A percentile compares a stretch with the other conserved stretches of the same genome.
phyloP scores from a whole-genome alignment of 1,140 invertebrate species.

The Hylaeus volcanicus region DNA sequence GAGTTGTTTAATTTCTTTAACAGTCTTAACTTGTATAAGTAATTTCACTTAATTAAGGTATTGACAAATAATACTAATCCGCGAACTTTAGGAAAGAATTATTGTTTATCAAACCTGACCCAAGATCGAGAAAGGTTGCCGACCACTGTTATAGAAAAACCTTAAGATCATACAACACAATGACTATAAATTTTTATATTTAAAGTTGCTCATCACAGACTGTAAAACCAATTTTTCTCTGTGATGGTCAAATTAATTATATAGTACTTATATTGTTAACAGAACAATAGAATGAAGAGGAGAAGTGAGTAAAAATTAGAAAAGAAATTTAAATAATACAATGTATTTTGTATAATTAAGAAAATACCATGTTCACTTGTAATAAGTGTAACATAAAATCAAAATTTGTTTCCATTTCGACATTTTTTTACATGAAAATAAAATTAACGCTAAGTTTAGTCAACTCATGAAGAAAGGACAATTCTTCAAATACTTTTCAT shows the following conservation, averaged over 20 bases:
- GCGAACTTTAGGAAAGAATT: too few species aligned
- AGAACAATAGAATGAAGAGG: conserved; percentile 14
- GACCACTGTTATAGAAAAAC: not conserved
- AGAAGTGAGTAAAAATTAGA: not conserved
- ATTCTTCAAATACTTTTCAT: conserved; percentile 12
- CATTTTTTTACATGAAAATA: conserved; percentile 2
- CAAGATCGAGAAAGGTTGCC: too few species aligned
- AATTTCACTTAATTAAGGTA: too few species aligned
- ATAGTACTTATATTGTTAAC: conserved; percentile 34
- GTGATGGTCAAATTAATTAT: conserved; percentile 7
- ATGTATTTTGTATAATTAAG: conserved; percentile 25
- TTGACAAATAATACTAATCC: too few species aligned
- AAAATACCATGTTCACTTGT: not conserved
- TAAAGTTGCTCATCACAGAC: not conserved
- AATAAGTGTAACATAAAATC: conserved; percentile 45
- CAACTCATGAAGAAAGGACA: not conserved
- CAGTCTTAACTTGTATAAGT: too few species aligned
- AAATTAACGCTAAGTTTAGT: conserved; percentile 16
- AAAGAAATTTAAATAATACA: conserved; percentile 5
- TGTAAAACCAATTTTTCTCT: conserved; percentile 3
- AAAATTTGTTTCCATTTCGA: conserved; percentile 24
- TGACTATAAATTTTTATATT: conserved; percentile 8
- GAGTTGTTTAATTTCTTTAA: too few species aligned
- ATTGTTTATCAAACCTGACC: too few species aligned
- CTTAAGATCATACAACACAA: not conserved